Evolutionary conservation across 2,888 invertebrate genomes (phyloP), one percentile per base, ranked within the genome.

Genomic region (Lordiphosa fenestrarum): DNA sequence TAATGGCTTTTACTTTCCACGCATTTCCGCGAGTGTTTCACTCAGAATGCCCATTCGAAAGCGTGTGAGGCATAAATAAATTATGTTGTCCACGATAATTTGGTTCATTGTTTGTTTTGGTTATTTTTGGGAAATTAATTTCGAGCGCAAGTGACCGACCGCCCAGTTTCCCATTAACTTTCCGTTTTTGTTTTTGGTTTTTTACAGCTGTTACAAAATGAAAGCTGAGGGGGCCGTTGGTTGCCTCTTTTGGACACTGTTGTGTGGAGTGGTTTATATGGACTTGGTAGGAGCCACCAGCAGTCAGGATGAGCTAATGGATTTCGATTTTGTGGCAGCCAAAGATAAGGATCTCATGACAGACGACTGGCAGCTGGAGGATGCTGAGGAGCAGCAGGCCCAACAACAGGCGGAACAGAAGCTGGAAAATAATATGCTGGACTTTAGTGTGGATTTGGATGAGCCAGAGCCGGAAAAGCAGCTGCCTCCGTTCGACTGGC

Each of bases 331-430:
- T 23, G 53, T 68, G 0, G 83, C 76, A 36, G 73, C 87, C 21
- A 89, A 89, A 40, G 89, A 89, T 69, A 83, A 69, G 39, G 88
- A 88, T 69, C 84, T 62, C 41, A 5, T 48, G 1, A 35, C 47
- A 10, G 74, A 71, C 1, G 88, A 90, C 42, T 85, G 85, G 82
- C 74, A 70, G 15, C 88, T 90, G 13, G 85, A 84, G 7, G 73
- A 66, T 4, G 63, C 71, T n/a, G 56, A 62, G 21, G 70, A 64
- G 25, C 69, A 58, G 40, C 69, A 77, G 21, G 13, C 72, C 3
- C 60, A 66, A 7, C 64, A 67, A 25, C 71, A 59, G 37, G 53
- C 63, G 13, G 71, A 66, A 13, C 66, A 85, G 36, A 78, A 77
- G 25, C 47, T 73, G 0, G 65, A 71, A 12, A 47, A 60, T 6